Evolutionary conservation across 2,888 invertebrate genomes (phyloP), one percentile per base, ranked within the genome.

Genomic region (Drosophila melanosoma): DNA sequence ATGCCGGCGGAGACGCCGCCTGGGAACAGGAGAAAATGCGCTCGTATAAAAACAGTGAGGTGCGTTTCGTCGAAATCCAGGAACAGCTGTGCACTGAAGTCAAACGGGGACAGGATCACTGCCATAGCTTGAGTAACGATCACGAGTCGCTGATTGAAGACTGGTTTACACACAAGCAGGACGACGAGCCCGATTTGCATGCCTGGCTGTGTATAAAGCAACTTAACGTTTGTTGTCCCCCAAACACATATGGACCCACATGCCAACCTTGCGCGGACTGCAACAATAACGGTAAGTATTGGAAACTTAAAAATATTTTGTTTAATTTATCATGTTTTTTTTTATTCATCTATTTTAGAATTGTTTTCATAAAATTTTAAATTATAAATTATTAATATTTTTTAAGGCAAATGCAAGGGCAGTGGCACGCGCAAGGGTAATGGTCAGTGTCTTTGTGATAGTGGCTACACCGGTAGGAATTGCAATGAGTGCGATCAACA

Each of bases 391-490:
- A 20, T 7, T 20, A 6, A 20, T 20, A 17, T 17, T 20, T 45
- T 45, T 15, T 4, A 20, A 91, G 92, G 92, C 5, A 96, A 95
- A 92, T 95, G 95, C 79, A 93, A 95, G 76, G 99, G 99, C 0
- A 96, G 96, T 74, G 99, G 99, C 0, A 98, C 98, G 0, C 94
- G 99, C 51, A 97, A 97, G 92, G 99, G 99, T 0, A 98, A 96
- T 90, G 99, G 99, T 0, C 95, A 96, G 73, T 99, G 99, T 91
- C 93, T 95, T 17, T 99, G 99, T 93, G 96, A 98, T 87, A 89
- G 92, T 8, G 99, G 98, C 0, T 99, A 99, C 91, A 89, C 92
- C 0, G 98, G 98, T 0, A 94, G 95, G 0, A 93, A 94, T 33
- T 99, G 99, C 93, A 95, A 96, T 62, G 93, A 94, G n/a, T 99